Percentiles rank a stretch among this genome's conserved stretches.
phyloP scores from a whole-genome alignment of 2,888 invertebrate genomes.

The Eutolmus rufibarbis region DNA sequence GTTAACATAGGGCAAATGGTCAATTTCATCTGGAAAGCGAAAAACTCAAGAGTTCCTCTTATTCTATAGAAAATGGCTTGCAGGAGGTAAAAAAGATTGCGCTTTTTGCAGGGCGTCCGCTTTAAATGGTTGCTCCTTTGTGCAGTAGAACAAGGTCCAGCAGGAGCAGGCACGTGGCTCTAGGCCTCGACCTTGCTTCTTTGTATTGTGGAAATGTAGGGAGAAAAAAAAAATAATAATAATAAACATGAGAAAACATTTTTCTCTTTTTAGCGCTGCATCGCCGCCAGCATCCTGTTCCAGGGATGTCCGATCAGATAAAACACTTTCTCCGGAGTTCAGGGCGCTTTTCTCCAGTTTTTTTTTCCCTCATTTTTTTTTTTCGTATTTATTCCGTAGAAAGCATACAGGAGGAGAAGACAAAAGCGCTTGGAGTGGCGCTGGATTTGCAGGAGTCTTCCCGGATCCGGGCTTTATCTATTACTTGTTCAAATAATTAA shows the following conservation, averaged over 20 bases:
- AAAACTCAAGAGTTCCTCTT: neutral
- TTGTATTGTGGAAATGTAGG: neutral
- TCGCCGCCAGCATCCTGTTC: neutral
- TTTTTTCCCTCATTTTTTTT: neutral
- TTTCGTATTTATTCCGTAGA: neutral
- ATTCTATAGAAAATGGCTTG: neutral
- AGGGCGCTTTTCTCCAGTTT: neutral
- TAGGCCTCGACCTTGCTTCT: neutral
- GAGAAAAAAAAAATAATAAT: neutral
- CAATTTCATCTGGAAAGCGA: neutral
- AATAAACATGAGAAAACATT: neutral
- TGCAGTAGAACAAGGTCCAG: neutral
- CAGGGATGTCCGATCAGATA: neutral
- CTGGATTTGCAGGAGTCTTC: neutral
- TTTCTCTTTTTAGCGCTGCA: neutral
- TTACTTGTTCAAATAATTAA: slow-evolving; percentile 29
- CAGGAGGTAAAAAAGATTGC: neutral
- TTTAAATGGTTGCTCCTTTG: neutral
- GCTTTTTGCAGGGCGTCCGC: neutral
- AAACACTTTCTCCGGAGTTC: neutral
- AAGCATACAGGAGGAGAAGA: neutral
- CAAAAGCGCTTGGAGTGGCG: neutral
- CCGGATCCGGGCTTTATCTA: neutral
- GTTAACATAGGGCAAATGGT: neutral
- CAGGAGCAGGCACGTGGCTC: neutral